phyloP scores from a whole-genome alignment of 2,797 vertebrate genomes.

The Sciurus carolinensis region DNA sequence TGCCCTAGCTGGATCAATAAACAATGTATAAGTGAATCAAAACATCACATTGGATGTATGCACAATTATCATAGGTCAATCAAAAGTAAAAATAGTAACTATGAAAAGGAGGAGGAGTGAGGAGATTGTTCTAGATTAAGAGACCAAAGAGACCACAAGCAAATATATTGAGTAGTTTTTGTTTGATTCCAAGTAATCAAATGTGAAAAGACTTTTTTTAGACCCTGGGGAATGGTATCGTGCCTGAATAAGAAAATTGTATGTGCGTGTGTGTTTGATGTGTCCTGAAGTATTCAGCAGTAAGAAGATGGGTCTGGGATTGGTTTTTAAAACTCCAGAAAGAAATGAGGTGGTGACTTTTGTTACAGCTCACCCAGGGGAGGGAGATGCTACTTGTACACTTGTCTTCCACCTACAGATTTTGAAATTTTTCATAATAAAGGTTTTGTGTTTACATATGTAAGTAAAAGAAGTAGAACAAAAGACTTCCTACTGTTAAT shows the following conservation, averaged over 20 bases:
- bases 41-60: not conserved
- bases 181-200: not conserved
- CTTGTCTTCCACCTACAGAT: not conserved
- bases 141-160: not conserved
- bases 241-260: not conserved
- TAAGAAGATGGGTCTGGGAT: not conserved
- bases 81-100: not conserved
- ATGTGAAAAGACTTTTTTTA: not conserved
- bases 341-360: not conserved
- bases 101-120: not conserved
- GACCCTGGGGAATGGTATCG: not conserved
- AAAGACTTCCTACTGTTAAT: too few relatives aligned
- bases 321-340: not conserved
- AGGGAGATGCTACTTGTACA: not conserved
- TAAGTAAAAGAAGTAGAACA: conserved; percentile 34
- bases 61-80: not conserved
- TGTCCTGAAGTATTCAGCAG: not conserved
- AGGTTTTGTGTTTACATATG: not conserved
- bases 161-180: not conserved
- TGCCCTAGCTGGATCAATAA: too few relatives aligned
- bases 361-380: not conserved
- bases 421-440: conserved; percentile 14
- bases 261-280: not conserved
- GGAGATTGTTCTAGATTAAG: not conserved
- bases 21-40: not conserved